phyloP scores from a whole-genome alignment of 2,888 invertebrate genomes.

The Tinea trinotella region DNA sequence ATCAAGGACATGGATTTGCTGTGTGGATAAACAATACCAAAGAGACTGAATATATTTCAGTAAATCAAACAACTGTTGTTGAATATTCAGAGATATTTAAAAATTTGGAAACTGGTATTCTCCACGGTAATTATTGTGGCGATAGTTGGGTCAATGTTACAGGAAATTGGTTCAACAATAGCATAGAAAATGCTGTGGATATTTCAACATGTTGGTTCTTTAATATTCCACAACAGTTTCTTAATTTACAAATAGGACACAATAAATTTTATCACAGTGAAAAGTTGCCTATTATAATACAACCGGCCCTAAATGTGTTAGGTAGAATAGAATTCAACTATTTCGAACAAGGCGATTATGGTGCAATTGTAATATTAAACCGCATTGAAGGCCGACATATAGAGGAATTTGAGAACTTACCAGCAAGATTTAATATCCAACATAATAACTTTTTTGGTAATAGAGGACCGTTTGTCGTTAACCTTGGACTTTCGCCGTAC shows the following conservation, averaged over 20 bases:
- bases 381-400: constrained; percentile 72
- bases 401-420: constrained; percentile 85
- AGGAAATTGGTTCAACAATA: constrained; percentile 89
- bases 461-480: constrained; percentile 89
- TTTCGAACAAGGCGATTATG: constrained; percentile 86
- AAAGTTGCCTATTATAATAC: constrained; percentile 82
- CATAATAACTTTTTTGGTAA: constrained; percentile 94
- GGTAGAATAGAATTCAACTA: constrained; percentile 90
- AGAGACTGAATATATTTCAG: constrained; percentile 81
- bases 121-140: constrained; percentile 95
- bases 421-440: constrained; percentile 79
- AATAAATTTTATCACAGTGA: constrained; percentile 85
- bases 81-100: constrained; percentile 90
- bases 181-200: constrained; percentile 83
- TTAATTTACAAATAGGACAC: constrained; percentile 85
- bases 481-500: constrained; percentile 90
- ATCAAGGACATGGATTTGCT: constrained; percentile 90
- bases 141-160: constrained; percentile 91
- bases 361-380: constrained; percentile 89
- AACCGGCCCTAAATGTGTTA: constrained; percentile 85
- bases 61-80: constrained; percentile 89
- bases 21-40: constrained; percentile 91
- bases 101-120: constrained; percentile 89
- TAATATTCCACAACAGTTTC: constrained; percentile 61
- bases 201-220: constrained; percentile 86